A percentile compares a stretch with the other conserved stretches of the same genome.
Evolutionary conservation across 2,797 vertebrate species (phyloP).

Genomic region (Lepidocolaptes lacrymiger): DNA sequence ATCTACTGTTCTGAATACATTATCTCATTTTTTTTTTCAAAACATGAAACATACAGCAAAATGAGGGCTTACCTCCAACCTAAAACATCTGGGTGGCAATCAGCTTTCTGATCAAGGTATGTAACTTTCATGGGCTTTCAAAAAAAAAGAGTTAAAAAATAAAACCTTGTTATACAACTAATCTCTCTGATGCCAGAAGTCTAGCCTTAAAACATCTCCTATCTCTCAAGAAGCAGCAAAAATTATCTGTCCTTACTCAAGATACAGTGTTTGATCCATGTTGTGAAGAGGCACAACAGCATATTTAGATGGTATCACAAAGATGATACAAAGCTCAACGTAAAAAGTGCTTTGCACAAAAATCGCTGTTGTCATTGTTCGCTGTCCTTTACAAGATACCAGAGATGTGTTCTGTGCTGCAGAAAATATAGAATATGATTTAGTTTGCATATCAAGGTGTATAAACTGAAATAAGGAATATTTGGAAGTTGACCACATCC

Average conservation of each 20-base stretch:
- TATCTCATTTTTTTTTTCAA: not conserved
- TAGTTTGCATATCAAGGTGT: not conserved
- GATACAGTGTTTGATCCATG: not conserved
- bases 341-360: not conserved
- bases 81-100: not conserved
- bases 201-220: not conserved
- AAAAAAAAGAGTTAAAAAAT: not conserved
- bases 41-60: not conserved
- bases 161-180: not conserved
- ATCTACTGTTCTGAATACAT: not conserved
- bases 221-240: not conserved
- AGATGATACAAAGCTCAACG: accelerated
- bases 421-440: not conserved
- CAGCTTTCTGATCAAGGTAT: not conserved
- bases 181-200: not conserved
- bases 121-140: not conserved
- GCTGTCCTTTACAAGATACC: not conserved
- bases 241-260: not conserved
- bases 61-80: not conserved
- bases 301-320: not conserved
- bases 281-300: not conserved
- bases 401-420: not conserved
- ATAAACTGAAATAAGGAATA: not conserved
- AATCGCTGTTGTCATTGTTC: not conserved
- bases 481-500: not conserved